A percentile compares a stretch with the other conserved stretches of the same genome.
Evolutionary conservation across 1,140 invertebrate species (phyloP).

Genomic region (Archivesica marissinica): DNA sequence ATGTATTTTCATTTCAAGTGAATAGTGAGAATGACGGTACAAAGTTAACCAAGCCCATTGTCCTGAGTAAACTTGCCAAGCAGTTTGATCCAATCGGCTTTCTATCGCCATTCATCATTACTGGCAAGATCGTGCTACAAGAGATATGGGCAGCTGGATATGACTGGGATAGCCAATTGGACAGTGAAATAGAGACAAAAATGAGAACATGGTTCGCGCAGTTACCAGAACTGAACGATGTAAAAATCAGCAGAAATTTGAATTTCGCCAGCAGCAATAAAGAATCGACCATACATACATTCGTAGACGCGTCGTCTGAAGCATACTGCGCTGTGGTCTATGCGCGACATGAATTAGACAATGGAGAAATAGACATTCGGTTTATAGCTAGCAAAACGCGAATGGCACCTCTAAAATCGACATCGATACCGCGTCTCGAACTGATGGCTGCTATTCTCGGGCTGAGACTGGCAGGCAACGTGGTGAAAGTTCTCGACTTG

Average conservation of each 20-base stretch:
- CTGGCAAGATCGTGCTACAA: neutral
- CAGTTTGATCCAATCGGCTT: constrained; percentile 10
- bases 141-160: neutral
- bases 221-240: neutral
- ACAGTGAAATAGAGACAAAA: neutral
- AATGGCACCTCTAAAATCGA: constrained; percentile 9
- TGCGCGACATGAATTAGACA: neutral
- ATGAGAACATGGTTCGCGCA: constrained; percentile 8
- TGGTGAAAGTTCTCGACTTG: neutral
- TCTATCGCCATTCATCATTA: neutral
- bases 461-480: neutral
- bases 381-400: neutral
- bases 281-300: neutral
- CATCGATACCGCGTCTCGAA: neutral
- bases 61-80: neutral
- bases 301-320: neutral
- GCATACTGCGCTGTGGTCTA: constrained; percentile 1
- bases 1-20: constrained; percentile 22
- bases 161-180: neutral
- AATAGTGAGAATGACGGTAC: neutral
- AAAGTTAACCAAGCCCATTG: neutral
- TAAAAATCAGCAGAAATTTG: neutral
- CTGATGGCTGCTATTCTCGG: constrained; percentile 6
- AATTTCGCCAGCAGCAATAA: neutral
- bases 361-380: neutral